Evolutionary conservation across 2,797 vertebrate species (phyloP).

Genomic region (Anabacerthia variegaticeps): DNA sequence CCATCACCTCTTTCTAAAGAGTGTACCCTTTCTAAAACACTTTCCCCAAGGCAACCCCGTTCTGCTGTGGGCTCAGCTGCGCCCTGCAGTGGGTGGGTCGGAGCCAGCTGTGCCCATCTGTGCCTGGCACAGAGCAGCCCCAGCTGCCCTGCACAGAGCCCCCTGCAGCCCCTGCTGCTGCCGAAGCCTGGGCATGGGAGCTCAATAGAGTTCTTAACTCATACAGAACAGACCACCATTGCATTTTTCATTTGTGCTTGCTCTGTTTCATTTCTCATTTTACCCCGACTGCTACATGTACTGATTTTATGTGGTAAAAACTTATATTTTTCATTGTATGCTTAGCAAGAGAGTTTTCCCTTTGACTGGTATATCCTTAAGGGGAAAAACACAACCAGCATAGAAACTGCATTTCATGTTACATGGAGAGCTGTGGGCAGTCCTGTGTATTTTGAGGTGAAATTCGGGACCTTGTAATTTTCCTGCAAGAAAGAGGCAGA

Average conservation of each 20-base stretch:
- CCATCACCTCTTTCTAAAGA: not conserved
- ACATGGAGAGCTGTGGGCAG: not conserved
- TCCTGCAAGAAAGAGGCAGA: not conserved
- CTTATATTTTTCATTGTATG: not conserved
- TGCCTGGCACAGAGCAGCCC: fast-evolving
- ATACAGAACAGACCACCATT: not conserved
- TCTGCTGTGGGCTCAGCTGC: fast-evolving
- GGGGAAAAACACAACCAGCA: not conserved
- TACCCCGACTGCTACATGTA: not conserved
- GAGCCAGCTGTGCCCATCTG: fast-evolving
- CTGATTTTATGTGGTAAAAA: not conserved
- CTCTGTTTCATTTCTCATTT: not conserved
- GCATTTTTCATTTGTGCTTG: not conserved
- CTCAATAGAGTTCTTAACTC: not conserved
- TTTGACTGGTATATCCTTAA: not conserved
- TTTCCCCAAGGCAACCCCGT: fast-evolving
- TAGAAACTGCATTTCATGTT: not conserved
- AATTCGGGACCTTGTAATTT: not conserved
- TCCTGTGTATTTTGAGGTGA: not conserved
- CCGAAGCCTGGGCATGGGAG: fast-evolving
- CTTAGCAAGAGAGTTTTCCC: not conserved
- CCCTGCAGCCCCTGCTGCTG: fast-evolving
- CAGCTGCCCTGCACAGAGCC: fast-evolving
- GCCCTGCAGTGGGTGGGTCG: fast-evolving
- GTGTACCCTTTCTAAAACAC: fast-evolving